Base-by-base conservation (phyloP, 2,113 vertebrate species). In the Ctenodactylus gundi region DNA sequence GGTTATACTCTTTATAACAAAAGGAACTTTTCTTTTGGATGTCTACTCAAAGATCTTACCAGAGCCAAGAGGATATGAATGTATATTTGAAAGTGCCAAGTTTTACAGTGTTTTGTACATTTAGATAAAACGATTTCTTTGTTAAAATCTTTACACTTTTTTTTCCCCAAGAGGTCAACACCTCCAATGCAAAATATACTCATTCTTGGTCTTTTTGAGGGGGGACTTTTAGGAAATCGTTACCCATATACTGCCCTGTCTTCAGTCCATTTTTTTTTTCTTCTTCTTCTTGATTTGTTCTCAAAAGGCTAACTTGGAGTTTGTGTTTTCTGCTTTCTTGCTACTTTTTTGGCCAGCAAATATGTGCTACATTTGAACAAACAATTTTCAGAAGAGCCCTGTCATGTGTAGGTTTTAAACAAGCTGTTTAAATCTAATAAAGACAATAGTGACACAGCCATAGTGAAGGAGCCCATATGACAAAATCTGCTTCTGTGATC, bases 371-470 rank as follows among this genome's bases (percentile, higher is more conserved):
- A n/a, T 91, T 96, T 96, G 73, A 95, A 75, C 76, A 92, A 93
- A 96, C 68, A 91, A 25, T 80, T 92, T 91, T 91, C 90, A 82
- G 93, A 96, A 80, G 64, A 95, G 29, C 21, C 20, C 7, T 85
- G 80, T 53, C 41, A 87, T 93, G 67, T 90, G 92, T 96, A 96
- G 94, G 84, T 91, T 97, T 93, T 84, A 94, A 93, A 90, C 93
- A 97, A 96, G 85, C 85, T 95, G 90, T 96, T 97, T 94, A 72
- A 44, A 9, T 92, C 78, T 94, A 92, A 91, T 88, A 72, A 95
- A 97, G 88, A 95, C 92, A 97, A 85, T 90, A 78, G 91, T 81
- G 44, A 60, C 91, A 95, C 21, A 60, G 76, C 31, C 72, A 51
- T 34, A 75, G 29, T 88, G 55, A 90, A 90, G 62, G 39, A 95